These are phyloP conservation scores for Lagopus muta DNA, from an alignment of 2,113 vertebrate species.

Conservation along the genomic window DNA sequence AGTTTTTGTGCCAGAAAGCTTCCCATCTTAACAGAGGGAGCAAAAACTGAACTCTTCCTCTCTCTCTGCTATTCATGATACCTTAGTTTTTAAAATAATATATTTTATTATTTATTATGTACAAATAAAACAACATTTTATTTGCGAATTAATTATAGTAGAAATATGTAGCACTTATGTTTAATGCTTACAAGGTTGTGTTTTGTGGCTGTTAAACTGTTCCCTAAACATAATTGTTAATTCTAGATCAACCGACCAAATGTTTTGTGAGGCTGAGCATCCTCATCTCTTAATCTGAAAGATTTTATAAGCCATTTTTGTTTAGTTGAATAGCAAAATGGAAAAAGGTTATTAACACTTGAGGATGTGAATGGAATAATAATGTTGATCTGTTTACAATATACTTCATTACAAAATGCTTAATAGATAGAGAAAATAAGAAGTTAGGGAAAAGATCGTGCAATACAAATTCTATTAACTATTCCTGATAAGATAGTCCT, in stretches of 20 bases:
- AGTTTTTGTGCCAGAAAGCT: not conserved
- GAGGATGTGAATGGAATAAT: slow-evolving; percentile 51
- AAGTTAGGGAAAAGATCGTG: not conserved
- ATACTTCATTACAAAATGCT: slow-evolving; percentile 1
- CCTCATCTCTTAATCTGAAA: slow-evolving; percentile 26
- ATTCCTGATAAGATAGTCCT: not conserved
- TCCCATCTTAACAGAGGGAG: not conserved
- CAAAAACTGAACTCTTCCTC: not conserved
- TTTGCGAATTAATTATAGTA: slow-evolving; percentile 39
- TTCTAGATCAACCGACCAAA: slow-evolving; percentile 24
- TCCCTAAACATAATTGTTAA: slow-evolving; percentile 41
- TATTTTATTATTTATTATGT: not conserved
- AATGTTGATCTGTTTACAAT: slow-evolving; percentile 33
- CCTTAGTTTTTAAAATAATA: not conserved
- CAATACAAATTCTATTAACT: not conserved
- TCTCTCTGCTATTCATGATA: not conserved
- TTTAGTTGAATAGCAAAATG: slow-evolving; percentile 46
- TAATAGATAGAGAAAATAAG: slow-evolving; percentile 14
- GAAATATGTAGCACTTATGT: slow-evolving; percentile 31
- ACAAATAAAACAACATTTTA: not conserved
- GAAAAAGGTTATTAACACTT: slow-evolving; percentile 25
- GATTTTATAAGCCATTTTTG: slow-evolving; percentile 12
- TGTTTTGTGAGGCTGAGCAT: slow-evolving; percentile 32
- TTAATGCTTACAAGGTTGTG: slow-evolving; percentile 31
- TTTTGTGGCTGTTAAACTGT: slow-evolving; percentile 25